Evolutionary conservation across 2,888 invertebrate species (phyloP).

Genomic region (Eupithecia dodoneata): DNA sequence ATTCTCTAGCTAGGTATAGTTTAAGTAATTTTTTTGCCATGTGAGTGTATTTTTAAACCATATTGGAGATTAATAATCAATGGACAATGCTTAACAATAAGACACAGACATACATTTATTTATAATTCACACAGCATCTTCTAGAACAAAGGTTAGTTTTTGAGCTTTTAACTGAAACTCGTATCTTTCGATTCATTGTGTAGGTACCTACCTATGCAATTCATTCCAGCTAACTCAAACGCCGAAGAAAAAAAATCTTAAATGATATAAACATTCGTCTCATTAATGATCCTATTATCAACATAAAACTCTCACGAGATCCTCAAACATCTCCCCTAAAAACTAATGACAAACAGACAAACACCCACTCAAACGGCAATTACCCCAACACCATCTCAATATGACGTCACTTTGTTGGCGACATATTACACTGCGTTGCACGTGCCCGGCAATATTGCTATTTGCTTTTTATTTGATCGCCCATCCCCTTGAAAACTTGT

Average conservation of each 20-base stretch:
- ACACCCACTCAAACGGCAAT: constrained; percentile 60
- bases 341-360: constrained; percentile 41
- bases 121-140: neutral
- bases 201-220: neutral
- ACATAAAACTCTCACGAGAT: constrained; percentile 20
- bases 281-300: constrained; percentile 1
- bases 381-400: constrained; percentile 78
- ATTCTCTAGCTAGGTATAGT: neutral
- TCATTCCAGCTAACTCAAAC: neutral
- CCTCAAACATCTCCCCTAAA: constrained; percentile 24
- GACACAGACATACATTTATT: too few species aligned
- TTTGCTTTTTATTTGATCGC: constrained; percentile 76
- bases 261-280: neutral
- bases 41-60: neutral
- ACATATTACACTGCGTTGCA: constrained; percentile 65
- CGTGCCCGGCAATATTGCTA: constrained; percentile 77
- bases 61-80: neutral
- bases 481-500: constrained; percentile 75
- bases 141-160: neutral
- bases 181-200: neutral
- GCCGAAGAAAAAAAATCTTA: neutral
- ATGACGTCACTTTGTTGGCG: constrained; percentile 58
- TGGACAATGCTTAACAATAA: neutral
- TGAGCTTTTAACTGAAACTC: neutral
- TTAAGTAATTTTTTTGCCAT: neutral